Percentiles rank a stretch among this genome's conserved stretches.
These are phyloP conservation scores for Scaeva pyrastri DNA, from an alignment of 2,888 invertebrate genomes.

Conservation along the genomic window DNA sequence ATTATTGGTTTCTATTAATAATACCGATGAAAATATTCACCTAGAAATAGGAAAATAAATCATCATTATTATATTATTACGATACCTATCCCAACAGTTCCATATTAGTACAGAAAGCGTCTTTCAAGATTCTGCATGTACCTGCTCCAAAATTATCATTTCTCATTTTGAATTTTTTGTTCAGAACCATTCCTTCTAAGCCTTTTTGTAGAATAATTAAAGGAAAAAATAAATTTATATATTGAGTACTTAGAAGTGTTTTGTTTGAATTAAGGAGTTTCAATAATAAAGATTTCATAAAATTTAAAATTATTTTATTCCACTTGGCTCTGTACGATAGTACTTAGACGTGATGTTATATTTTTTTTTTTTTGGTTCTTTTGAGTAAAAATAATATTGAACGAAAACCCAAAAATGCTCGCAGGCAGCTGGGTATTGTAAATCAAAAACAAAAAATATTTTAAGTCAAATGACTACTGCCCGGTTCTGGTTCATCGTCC, in stretches of 20 bases:
- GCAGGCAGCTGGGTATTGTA: constrained; percentile 33
- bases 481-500: constrained; percentile 11
- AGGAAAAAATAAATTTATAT: constrained; percentile 5
- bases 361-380: constrained; percentile 16
- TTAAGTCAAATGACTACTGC: constrained; percentile 27
- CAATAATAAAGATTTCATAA: no score
- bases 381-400: constrained; percentile 29
- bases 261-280: background rate
- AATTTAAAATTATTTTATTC: background rate
- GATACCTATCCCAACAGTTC: background rate
- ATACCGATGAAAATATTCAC: constrained; percentile 18
- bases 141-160: constrained; percentile 12
- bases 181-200: constrained; percentile 4
- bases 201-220: constrained; percentile 12
- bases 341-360: constrained; percentile 6
- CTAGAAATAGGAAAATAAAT: constrained; percentile 19
- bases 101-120: background rate
- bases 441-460: constrained; percentile 36
- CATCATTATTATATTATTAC: constrained; percentile 4
- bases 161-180: constrained; percentile 2
- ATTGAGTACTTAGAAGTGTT: background rate
- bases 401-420: constrained; percentile 43
- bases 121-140: background rate
- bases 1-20: constrained; percentile 13
- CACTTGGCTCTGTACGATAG: background rate